Conservation (phyloP, 2,113 vertebrate species). For the Tychaedon coryphoeus region DNA sequence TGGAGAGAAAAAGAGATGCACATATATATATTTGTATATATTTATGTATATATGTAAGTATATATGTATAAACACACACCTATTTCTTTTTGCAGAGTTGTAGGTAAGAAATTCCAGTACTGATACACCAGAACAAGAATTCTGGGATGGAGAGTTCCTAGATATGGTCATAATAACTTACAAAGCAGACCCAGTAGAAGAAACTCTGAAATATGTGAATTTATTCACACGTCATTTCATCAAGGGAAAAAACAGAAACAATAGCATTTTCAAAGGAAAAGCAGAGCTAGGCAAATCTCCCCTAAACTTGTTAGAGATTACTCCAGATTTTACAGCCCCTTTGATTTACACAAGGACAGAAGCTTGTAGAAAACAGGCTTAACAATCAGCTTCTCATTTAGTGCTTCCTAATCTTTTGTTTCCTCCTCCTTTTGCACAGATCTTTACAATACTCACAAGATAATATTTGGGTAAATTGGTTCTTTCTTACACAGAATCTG, state of each 20-base stretch:
- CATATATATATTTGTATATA: no score
- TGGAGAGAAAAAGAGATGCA: no score
- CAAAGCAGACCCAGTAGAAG: background rate
- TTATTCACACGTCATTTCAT: background rate
- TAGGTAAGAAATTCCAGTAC: background rate
- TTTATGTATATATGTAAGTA: background rate
- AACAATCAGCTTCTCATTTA: background rate
- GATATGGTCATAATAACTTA: background rate
- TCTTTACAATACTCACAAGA: background rate
- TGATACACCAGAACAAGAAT: background rate
- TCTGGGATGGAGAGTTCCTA: background rate
- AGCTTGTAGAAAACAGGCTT: background rate
- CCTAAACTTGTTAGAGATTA: background rate
- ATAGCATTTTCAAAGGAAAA: background rate
- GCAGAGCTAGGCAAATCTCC: background rate
- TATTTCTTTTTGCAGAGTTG: background rate
- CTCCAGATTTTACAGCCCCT: background rate
- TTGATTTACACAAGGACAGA: background rate
- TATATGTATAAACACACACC: background rate
- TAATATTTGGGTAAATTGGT: fast-evolving
- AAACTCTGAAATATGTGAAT: background rate
- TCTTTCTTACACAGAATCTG: background rate
- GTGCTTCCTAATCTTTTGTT: background rate
- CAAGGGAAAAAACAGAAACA: background rate
- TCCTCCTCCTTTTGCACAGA: background rate